Conservation (phyloP, 2,797 vertebrate genomes). For the Lutjanus campechanus region DNA sequence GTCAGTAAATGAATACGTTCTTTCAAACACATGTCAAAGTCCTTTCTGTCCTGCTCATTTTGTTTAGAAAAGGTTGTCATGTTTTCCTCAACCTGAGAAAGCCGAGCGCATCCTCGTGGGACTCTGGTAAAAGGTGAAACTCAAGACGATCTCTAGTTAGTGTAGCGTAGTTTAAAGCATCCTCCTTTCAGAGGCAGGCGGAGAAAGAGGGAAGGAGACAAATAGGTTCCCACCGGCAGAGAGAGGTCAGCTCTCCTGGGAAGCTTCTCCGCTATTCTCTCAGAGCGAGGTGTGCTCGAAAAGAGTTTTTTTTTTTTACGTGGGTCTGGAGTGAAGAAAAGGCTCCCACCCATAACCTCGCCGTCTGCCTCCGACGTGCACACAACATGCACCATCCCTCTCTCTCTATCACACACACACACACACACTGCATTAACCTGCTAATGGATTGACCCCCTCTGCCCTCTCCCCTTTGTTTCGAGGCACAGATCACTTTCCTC, state of each 20-base stretch:
- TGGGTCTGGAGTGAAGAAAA: slow-evolving; percentile 59
- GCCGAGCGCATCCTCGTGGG: slow-evolving; percentile 62
- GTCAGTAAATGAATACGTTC: slow-evolving; percentile 21
- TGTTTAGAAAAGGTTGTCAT: slow-evolving; percentile 71
- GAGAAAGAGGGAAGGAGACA: slow-evolving; percentile 71
- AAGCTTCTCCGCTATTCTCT: slow-evolving; percentile 62
- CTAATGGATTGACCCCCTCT: slow-evolving; percentile 71
- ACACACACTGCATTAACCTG: slow-evolving; percentile 68
- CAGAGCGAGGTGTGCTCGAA: slow-evolving; percentile 66
- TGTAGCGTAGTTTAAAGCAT: slow-evolving; percentile 76
- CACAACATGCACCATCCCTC: slow-evolving; percentile 55
- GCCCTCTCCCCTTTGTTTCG: slow-evolving; percentile 68
- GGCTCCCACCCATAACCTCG: slow-evolving; percentile 73
- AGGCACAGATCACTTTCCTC: slow-evolving; percentile 70
- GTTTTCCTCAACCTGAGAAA: slow-evolving; percentile 74
- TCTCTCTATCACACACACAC: slow-evolving; percentile 3
- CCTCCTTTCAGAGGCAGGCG: slow-evolving; percentile 69
- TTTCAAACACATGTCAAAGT: slow-evolving; percentile 35
- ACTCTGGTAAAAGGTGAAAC: slow-evolving; percentile 79
- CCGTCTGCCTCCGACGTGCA: slow-evolving; percentile 50
- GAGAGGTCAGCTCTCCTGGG: slow-evolving; percentile 80
- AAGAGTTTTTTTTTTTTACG: slow-evolving; percentile 52
- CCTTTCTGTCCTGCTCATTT: slow-evolving; percentile 48
- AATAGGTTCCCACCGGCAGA: slow-evolving; percentile 77
- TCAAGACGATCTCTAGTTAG: slow-evolving; percentile 67